Conservation (phyloP, 2,113 vertebrate genomes). For the Marmota flaviventris region DNA sequence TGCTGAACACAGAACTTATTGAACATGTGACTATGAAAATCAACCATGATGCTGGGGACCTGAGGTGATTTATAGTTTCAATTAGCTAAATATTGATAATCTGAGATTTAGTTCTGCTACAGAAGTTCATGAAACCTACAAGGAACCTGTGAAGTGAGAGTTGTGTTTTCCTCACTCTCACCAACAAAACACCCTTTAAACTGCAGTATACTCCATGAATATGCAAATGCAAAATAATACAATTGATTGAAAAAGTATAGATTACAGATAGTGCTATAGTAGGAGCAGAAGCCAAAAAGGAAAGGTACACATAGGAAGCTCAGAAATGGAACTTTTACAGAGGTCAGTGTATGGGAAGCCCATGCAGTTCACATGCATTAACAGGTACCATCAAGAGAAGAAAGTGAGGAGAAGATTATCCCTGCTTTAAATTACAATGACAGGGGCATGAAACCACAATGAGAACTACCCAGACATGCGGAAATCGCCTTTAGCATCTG, state of each 20-base stretch:
- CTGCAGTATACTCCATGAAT: background rate
- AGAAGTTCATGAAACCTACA: background rate
- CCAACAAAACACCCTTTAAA: background rate
- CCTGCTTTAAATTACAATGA: background rate
- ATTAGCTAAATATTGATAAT: slow-evolving; percentile 1
- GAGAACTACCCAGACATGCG: background rate
- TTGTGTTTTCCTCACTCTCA: background rate
- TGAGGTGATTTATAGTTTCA: background rate
- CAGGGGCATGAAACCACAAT: background rate
- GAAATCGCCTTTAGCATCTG: background rate
- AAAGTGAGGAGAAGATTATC: background rate
- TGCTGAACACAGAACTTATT: background rate
- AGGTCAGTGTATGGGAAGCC: background rate
- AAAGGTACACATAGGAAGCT: background rate
- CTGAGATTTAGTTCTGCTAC: background rate
- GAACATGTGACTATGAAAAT: background rate
- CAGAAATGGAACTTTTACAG: background rate
- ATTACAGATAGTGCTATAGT: background rate
- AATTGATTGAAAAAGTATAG: background rate
- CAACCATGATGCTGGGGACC: background rate
- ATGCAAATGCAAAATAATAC: background rate
- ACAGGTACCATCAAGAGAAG: background rate
- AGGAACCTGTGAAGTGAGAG: background rate
- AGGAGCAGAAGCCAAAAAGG: background rate
- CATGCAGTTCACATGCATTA: background rate